Percentiles rank a stretch among this genome's conserved stretches.
These are phyloP conservation scores for Eubucco bourcierii DNA, from an alignment of 2,113 vertebrate genomes.

Conservation along the genomic window DNA sequence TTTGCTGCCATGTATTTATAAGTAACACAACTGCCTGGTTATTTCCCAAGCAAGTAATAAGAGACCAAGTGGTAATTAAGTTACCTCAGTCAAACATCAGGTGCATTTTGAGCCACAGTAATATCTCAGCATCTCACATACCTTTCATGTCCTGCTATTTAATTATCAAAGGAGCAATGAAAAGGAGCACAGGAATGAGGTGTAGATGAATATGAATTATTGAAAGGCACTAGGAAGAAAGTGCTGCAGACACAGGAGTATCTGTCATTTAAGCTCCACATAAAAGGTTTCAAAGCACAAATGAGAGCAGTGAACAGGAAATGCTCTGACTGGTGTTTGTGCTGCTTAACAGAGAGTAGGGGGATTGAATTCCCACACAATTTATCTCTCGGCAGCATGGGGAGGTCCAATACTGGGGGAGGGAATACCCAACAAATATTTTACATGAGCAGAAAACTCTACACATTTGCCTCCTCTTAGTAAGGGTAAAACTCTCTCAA, in stretches of 20 bases:
- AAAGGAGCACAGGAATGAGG: background rate
- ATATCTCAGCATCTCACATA: slow-evolving; percentile 18
- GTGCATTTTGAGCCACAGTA: background rate
- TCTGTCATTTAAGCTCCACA: slow-evolving; percentile 7
- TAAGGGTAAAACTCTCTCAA: background rate
- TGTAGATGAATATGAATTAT: slow-evolving; percentile 42
- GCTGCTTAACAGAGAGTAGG: background rate
- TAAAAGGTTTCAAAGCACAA: background rate
- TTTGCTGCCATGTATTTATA: background rate
- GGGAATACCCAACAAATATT: background rate
- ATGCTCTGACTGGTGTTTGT: background rate
- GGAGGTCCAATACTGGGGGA: background rate
- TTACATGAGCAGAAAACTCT: background rate
- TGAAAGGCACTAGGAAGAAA: background rate
- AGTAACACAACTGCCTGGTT: background rate
- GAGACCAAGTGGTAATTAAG: slow-evolving; percentile 5
- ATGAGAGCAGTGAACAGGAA: background rate
- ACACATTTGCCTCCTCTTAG: accelerated
- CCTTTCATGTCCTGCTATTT: slow-evolving; percentile 1
- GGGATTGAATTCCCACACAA: background rate
- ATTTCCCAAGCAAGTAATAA: slow-evolving; percentile 27
- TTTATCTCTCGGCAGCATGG: background rate
- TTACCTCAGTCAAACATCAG: background rate
- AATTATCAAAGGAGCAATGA: slow-evolving; percentile 51
- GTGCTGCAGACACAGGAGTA: background rate